Conservation (phyloP, 1,140 invertebrate species). For the Proales similis region DNA sequence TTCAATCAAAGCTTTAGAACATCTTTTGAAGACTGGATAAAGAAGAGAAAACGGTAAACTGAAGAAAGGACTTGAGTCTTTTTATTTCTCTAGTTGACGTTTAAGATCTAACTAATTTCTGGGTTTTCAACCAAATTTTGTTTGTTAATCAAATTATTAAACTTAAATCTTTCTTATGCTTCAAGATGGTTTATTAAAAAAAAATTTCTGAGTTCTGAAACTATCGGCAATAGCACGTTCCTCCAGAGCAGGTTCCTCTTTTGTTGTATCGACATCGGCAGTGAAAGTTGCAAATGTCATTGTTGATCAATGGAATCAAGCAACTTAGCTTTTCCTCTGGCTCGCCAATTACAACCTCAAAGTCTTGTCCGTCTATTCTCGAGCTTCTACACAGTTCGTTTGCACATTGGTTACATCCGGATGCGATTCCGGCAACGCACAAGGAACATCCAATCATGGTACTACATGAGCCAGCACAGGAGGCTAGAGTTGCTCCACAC, state of each 20-base stretch:
- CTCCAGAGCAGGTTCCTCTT: slow-evolving; percentile 22
- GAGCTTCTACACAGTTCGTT: slow-evolving; percentile 15
- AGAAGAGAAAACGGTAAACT: no score
- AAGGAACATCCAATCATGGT: slow-evolving; percentile 11
- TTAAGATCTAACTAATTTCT: no score
- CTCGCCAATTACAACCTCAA: slow-evolving; percentile 1
- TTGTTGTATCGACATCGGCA: slow-evolving; percentile 22
- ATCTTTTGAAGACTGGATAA: no score
- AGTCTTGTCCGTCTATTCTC: neutral
- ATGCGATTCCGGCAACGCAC: slow-evolving; percentile 28
- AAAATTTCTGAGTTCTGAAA: no score
- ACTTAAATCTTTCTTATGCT: no score
- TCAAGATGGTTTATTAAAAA: no score
- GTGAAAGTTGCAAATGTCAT: slow-evolving; percentile 14
- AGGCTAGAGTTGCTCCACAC: slow-evolving; percentile 2
- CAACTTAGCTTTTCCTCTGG: slow-evolving; percentile 14
- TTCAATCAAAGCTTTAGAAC: no score
- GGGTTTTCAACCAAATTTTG: no score
- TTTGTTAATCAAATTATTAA: no score
- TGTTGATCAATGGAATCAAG: neutral
- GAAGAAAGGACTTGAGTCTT: no score
- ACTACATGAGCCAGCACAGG: slow-evolving; percentile 17
- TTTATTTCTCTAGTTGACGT: no score
- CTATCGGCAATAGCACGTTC: slow-evolving; percentile 26
- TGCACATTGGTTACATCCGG: slow-evolving; percentile 13